A percentile compares a stretch with the other conserved stretches of the same genome.
These are phyloP conservation scores for Omphaloscelis lunosa DNA, from an alignment of 2,888 invertebrate genomes.

Conservation along the genomic window DNA sequence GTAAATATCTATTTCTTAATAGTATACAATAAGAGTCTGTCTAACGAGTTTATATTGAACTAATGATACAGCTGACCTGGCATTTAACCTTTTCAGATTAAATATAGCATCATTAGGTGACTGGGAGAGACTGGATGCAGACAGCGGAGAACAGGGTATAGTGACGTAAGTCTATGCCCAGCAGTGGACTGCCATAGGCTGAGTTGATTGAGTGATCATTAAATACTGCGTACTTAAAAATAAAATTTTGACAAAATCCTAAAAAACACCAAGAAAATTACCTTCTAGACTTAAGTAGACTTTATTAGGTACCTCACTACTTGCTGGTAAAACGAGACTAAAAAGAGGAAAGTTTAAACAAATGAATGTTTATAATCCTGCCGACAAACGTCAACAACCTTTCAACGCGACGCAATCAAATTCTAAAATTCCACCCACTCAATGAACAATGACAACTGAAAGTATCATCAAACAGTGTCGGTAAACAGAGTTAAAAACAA, in stretches of 20 bases:
- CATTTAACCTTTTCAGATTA: conserved; percentile 28
- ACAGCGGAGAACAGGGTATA: background rate
- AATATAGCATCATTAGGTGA: background rate
- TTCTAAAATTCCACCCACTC: conserved; percentile 51
- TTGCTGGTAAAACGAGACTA: background rate
- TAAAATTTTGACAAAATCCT: background rate
- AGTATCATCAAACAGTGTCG: conserved; percentile 59
- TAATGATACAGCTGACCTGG: conserved; percentile 17
- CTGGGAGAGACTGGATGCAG: background rate
- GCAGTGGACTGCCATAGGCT: background rate
- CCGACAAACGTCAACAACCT: background rate
- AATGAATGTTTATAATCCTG: background rate
- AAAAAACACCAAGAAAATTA: background rate
- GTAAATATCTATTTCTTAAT: conserved; percentile 37
- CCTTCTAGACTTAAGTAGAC: background rate
- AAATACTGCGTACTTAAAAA: background rate
- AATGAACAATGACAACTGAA: conserved; percentile 52
- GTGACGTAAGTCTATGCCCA: background rate
- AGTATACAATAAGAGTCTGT: background rate
- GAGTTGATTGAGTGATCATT: background rate
- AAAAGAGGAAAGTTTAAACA: background rate
- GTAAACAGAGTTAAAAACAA: conserved; percentile 73
- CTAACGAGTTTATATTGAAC: conserved; percentile 19
- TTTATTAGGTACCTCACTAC: background rate
- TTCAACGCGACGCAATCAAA: conserved; percentile 36